phyloP scores from a whole-genome alignment of 1,140 invertebrate genomes.

The Tetramorium parvispinum region DNA sequence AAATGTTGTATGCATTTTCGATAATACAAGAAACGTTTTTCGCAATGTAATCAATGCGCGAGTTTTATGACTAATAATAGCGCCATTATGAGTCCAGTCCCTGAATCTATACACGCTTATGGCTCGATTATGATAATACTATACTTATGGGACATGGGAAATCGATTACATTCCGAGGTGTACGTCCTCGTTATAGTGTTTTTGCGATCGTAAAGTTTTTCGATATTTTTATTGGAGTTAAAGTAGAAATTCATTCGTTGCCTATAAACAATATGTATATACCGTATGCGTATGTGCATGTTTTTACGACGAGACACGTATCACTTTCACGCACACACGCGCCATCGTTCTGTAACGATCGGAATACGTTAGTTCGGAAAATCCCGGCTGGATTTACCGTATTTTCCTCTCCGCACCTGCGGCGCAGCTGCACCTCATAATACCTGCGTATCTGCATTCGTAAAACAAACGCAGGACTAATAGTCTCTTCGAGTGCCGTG shows the following conservation, averaged over 20 bases:
- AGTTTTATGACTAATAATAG: neutral
- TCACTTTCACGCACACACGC: neutral
- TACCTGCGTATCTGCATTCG: constrained; percentile 65
- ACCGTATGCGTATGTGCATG: neutral
- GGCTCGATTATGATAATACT: neutral
- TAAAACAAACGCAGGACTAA: constrained; percentile 62
- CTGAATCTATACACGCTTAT: neutral
- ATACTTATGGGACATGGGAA: neutral
- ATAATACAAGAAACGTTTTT: neutral
- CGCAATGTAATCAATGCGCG: neutral
- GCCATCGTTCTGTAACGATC: neutral
- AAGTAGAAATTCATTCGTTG: constrained; percentile 23
- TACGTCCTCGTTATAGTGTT: neutral
- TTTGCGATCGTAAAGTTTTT: constrained; percentile 21
- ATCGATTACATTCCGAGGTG: neutral
- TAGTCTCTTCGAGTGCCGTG: constrained; percentile 48
- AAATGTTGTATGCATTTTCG: neutral
- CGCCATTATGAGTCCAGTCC: neutral
- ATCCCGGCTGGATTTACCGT: constrained; percentile 57
- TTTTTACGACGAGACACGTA: constrained; percentile 15
- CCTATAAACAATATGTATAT: neutral
- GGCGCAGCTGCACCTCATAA: constrained; percentile 47
- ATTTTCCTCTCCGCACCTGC: constrained; percentile 49
- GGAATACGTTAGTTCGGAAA: constrained; percentile 43
- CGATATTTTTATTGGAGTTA: constrained; percentile 15